Conservation (phyloP, 2,797 vertebrate species). For the Chrosomus eos region DNA sequence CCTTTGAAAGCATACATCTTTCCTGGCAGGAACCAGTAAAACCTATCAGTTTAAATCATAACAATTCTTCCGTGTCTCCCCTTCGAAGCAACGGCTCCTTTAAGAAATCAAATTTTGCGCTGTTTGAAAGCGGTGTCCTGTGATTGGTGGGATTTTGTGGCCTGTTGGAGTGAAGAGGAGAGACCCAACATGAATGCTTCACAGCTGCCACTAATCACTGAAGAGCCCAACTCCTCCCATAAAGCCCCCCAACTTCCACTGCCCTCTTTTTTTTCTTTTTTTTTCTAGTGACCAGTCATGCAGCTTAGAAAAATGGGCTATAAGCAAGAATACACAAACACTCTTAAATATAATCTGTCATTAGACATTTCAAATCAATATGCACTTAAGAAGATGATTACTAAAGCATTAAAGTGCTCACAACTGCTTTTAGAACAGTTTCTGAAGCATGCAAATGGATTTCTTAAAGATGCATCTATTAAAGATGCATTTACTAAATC, state of each 20-base stretch:
- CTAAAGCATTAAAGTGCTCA: slow-evolving; percentile 1
- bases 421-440: slow-evolving; percentile 3
- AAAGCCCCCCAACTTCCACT: slow-evolving; percentile 1
- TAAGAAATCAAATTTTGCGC: slow-evolving; percentile 84
- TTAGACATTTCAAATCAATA: slow-evolving; percentile 34
- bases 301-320: slow-evolving; percentile 15
- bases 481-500: slow-evolving; percentile 3
- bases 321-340: slow-evolving; percentile 39
- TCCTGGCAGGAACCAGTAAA: slow-evolving; percentile 7
- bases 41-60: slow-evolving; percentile 32
- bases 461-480: slow-evolving; percentile 8
- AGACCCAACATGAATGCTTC: slow-evolving; percentile 69
- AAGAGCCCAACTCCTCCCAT: slow-evolving; percentile 32
- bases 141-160: slow-evolving; percentile 78
- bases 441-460: background rate
- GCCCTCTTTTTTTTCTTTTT: slow-evolving; percentile 20
- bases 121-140: slow-evolving; percentile 58
- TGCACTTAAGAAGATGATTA: slow-evolving; percentile 29
- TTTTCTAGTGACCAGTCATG: slow-evolving; percentile 21
- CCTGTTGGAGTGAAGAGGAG: slow-evolving; percentile 75
- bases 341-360: slow-evolving; percentile 17
- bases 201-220: slow-evolving; percentile 63
- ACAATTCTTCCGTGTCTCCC: slow-evolving; percentile 54
- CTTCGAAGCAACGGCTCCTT: slow-evolving; percentile 70
- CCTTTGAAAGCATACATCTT: background rate